phyloP scores from a whole-genome alignment of 1,140 invertebrate species.

The Adelges cooleyi region DNA sequence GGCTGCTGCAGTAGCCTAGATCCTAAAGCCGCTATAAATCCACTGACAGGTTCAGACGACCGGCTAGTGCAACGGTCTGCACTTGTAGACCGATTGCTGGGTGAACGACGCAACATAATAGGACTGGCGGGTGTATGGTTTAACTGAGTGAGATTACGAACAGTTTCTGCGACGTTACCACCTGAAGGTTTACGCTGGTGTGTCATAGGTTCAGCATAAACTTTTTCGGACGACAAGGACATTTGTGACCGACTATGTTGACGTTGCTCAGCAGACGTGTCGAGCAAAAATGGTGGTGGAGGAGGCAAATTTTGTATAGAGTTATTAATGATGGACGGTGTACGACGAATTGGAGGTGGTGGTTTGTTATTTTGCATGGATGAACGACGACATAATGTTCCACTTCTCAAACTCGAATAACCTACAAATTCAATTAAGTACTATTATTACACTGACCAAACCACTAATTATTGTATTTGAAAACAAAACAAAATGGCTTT shows the following conservation, averaged over 20 bases:
- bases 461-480: no score
- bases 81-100: constrained; percentile 40
- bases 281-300: constrained; percentile 66
- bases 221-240: constrained; percentile 17
- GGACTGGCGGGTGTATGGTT: constrained; percentile 78
- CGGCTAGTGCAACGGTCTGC: constrained; percentile 39
- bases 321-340: constrained; percentile 62
- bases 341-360: constrained; percentile 71
- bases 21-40: constrained; percentile 55
- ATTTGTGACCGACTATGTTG: constrained; percentile 7
- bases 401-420: constrained; percentile 39
- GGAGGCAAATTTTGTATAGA: constrained; percentile 61
- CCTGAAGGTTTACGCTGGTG: constrained; percentile 32
- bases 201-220: constrained; percentile 31
- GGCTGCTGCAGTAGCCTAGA: constrained; percentile 41
- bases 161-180: constrained; percentile 70
- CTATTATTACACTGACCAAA: no score
- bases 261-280: constrained; percentile 1
- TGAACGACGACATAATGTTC: constrained; percentile 43
- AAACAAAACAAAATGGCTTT: no score
- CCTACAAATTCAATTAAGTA: constrained; percentile 34
- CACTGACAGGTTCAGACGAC: constrained; percentile 42
- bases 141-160: constrained; percentile 69
- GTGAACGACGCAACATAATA: constrained; percentile 49
- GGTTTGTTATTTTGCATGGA: constrained; percentile 58